Conservation (phyloP, 2,113 vertebrate genomes). For the Ictalurus furcatus region DNA sequence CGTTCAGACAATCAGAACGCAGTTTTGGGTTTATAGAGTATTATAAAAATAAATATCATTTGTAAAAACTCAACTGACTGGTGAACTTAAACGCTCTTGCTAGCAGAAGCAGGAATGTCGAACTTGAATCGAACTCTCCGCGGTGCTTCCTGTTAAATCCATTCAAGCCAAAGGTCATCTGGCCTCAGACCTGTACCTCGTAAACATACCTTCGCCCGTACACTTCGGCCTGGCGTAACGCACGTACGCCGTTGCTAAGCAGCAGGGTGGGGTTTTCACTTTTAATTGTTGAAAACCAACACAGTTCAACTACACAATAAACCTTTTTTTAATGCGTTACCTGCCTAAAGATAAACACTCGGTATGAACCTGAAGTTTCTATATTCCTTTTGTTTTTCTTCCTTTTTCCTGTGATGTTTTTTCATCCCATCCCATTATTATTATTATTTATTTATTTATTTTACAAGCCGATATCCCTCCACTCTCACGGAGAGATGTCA, state of each 20-base stretch:
- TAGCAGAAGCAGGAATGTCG: not conserved
- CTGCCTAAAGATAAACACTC: not conserved
- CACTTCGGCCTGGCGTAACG: not conserved
- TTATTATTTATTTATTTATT: not conserved
- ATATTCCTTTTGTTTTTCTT: not conserved
- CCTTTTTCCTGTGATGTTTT: not conserved
- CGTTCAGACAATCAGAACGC: not conserved
- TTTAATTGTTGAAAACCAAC: not conserved
- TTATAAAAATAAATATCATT: not conserved
- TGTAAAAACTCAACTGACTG: not conserved
- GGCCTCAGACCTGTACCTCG: not conserved
- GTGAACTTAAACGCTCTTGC: not conserved
- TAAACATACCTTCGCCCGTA: constrained; percentile 17
- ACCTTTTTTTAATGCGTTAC: not conserved
- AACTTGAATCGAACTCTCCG: not conserved
- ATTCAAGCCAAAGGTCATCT: not conserved
- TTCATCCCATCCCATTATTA: not conserved
- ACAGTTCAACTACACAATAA: not conserved
- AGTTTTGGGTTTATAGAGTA: not conserved
- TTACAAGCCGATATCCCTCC: not conserved
- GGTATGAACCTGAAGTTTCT: not conserved
- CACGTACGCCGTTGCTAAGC: constrained; percentile 30
- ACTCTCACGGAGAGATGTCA: not conserved
- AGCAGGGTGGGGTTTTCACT: constrained; percentile 19
- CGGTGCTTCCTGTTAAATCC: not conserved